These are phyloP conservation scores for Machaerirhynchus nigripectus DNA, from an alignment of 2,113 vertebrate genomes.

Conservation along the genomic window DNA sequence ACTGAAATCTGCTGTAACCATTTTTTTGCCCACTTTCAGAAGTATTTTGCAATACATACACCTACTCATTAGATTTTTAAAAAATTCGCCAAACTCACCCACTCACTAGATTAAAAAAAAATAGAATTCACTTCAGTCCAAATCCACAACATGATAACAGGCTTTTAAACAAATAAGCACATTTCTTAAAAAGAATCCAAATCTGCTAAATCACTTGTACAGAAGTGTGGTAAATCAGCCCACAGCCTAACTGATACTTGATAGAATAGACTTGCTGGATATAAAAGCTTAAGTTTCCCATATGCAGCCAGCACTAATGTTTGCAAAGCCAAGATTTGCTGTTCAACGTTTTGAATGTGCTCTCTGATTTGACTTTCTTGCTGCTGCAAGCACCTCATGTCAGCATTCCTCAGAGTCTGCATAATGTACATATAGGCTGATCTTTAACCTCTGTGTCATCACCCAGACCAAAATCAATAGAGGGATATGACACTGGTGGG, in stretches of 20 bases:
- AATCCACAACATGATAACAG: constrained; percentile 35
- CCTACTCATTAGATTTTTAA: not conserved
- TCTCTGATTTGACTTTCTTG: constrained; percentile 4
- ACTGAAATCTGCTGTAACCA: not conserved
- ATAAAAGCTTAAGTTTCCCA: constrained; percentile 15
- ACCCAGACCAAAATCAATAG: constrained; percentile 50
- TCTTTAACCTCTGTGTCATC: constrained; percentile 58
- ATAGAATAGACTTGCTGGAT: constrained; percentile 28
- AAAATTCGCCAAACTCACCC: not conserved
- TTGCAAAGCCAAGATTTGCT: constrained; percentile 25
- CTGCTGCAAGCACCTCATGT: constrained; percentile 35
- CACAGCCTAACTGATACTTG: constrained; percentile 14
- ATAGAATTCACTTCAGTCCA: not conserved
- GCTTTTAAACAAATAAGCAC: constrained; percentile 34
- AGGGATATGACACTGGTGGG: constrained; percentile 10
- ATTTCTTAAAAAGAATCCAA: constrained; percentile 17
- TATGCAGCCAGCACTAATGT: constrained; percentile 34
- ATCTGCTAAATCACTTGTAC: constrained; percentile 34
- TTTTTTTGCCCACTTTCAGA: not conserved
- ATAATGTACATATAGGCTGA: constrained; percentile 36
- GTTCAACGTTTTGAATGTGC: not conserved
- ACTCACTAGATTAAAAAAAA: not conserved
- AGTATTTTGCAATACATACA: constrained; percentile 49
- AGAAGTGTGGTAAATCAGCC: constrained; percentile 6
- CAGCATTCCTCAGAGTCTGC: constrained; percentile 43